Conservation (phyloP, 2,113 vertebrate species). For the Ariopsis seemanni region DNA sequence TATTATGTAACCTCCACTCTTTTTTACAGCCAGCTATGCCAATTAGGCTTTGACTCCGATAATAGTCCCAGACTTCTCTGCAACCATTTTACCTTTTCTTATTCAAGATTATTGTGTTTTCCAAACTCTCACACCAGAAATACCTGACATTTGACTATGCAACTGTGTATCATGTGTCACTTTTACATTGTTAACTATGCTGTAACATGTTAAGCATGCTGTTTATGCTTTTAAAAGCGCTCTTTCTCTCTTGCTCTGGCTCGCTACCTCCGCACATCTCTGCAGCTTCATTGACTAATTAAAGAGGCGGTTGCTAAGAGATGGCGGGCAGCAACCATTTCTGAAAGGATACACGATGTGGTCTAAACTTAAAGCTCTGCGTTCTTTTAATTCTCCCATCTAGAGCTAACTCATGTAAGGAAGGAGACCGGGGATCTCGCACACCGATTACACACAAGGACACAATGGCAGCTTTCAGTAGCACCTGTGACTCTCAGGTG, state of each 20-base stretch:
- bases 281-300: conserved; percentile 67
- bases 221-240: neutral
- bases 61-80: neutral
- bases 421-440: conserved; percentile 45
- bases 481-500: conserved; percentile 43
- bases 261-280: conserved; percentile 53
- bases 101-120: neutral
- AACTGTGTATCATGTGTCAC: neutral
- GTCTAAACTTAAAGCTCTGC: conserved; percentile 59
- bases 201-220: neutral
- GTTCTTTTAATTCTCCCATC: conserved; percentile 42
- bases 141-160: neutral
- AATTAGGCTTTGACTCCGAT: neutral
- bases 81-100: neutral
- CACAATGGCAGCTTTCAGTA: conserved; percentile 66
- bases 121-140: neutral
- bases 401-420: conserved; percentile 60
- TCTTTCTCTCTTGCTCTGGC: conserved; percentile 1
- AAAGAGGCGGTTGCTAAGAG: conserved; percentile 77
- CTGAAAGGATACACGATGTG: conserved; percentile 62
- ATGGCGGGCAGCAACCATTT: conserved; percentile 59
- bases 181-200: neutral
- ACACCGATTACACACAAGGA: neutral
- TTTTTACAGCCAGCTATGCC: neutral
- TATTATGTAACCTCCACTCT: neutral